Percentiles rank a stretch among this genome's conserved stretches.
phyloP scores from a whole-genome alignment of 2,888 invertebrate species.

The Aproaerema taeniolella region DNA sequence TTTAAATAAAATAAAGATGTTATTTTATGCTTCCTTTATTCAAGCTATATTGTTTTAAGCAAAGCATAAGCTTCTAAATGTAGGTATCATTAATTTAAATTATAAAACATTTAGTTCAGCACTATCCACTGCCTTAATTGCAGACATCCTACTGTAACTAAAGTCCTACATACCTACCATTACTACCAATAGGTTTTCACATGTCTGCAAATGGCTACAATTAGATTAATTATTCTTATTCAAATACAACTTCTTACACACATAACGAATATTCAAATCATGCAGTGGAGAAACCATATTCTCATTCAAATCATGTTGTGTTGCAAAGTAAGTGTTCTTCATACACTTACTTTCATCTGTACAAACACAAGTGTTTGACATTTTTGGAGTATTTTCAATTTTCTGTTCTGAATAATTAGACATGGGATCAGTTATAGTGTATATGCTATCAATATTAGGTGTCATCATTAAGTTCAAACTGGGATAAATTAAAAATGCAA shows the following conservation, averaged over 20 bases:
- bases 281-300: slow-evolving; percentile 78
- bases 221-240: slow-evolving; percentile 31
- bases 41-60: no score
- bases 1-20: no score
- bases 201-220: no score
- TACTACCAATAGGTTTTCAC: no score
- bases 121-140: no score
- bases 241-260: slow-evolving; percentile 76
- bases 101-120: no score
- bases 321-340: slow-evolving; percentile 50
- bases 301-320: slow-evolving; percentile 43
- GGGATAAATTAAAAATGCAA: slow-evolving; percentile 90
- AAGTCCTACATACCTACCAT: no score
- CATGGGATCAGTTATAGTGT: slow-evolving; percentile 80
- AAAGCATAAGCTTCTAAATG: no score
- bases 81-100: no score
- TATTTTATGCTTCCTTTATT: no score
- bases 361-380: slow-evolving; percentile 62
- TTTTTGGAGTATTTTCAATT: slow-evolving; percentile 21
- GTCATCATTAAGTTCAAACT: slow-evolving; percentile 87
- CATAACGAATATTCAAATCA: slow-evolving; percentile 82
- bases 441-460: slow-evolving; percentile 79
- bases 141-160: no score
- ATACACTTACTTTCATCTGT: slow-evolving; percentile 61
- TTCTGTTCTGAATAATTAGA: slow-evolving; percentile 41